Conservation (phyloP, 1,140 invertebrate genomes). For the Drosophila dunni region DNA sequence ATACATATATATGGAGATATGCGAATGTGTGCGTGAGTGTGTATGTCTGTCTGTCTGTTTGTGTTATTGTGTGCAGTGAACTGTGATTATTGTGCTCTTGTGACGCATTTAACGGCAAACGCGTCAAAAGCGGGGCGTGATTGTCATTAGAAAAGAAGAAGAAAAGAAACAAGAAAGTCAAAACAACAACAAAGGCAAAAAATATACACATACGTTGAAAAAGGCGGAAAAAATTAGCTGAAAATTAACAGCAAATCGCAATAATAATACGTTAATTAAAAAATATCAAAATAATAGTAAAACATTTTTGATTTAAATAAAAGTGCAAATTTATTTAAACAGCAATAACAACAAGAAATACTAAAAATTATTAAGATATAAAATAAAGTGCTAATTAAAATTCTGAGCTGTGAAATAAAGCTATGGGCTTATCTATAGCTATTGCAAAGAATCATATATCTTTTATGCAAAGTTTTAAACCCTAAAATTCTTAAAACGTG, state of each 20-base stretch:
- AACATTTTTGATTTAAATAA: constrained; percentile 20
- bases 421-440: constrained; percentile 1
- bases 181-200: constrained; percentile 36
- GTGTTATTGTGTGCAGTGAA: constrained; percentile 17
- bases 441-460: constrained; percentile 2
- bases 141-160: constrained; percentile 44
- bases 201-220: constrained; percentile 9
- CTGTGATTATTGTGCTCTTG: constrained; percentile 58
- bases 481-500: not conserved
- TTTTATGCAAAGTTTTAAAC: constrained; percentile 16
- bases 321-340: constrained; percentile 39
- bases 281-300: constrained; percentile 36
- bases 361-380: not conserved
- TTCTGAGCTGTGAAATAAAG: constrained; percentile 16
- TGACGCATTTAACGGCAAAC: constrained; percentile 61
- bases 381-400: constrained; percentile 43
- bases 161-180: constrained; percentile 7
- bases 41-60: not conserved
- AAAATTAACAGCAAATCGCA: constrained; percentile 22
- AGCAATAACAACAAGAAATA: constrained; percentile 29
- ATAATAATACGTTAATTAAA: constrained; percentile 34
- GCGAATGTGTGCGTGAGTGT: not conserved
- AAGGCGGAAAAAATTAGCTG: constrained; percentile 12
- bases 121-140: constrained; percentile 67
- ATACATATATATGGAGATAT: not conserved